Conservation (phyloP, 2,113 vertebrate species). For the Eurypyga helias region DNA sequence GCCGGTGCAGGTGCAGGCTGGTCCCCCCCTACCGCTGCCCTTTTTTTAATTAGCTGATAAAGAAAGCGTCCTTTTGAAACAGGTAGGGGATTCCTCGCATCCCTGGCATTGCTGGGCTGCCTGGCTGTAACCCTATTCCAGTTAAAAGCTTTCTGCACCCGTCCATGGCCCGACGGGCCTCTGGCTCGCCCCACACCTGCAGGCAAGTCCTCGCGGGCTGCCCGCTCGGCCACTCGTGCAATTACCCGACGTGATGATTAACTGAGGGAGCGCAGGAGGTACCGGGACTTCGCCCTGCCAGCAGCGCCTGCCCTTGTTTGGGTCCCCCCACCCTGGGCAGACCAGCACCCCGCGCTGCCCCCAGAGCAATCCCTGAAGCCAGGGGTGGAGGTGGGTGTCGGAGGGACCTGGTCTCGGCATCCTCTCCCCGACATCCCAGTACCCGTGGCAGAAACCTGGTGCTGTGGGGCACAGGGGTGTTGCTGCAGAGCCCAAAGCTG, state of each 20-base stretch:
- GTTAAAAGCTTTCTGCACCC: conserved; percentile 60
- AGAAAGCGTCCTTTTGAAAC: conserved; percentile 74
- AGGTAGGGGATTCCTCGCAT: conserved; percentile 59
- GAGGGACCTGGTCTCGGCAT: neutral
- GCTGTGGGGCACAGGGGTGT: neutral
- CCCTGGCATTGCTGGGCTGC: conserved; percentile 73
- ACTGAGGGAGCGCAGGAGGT: neutral
- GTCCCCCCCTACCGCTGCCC: neutral
- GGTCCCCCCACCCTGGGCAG: neutral
- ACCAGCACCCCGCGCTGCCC: neutral
- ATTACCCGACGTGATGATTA: conserved; percentile 68
- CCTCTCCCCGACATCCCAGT: accelerated
- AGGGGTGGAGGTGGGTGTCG: accelerated
- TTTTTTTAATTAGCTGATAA: conserved; percentile 66
- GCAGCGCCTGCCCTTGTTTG: neutral
- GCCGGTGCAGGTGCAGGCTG: neutral
- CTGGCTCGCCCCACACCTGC: conserved; percentile 47
- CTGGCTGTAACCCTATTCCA: conserved; percentile 72
- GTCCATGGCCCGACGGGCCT: neutral
- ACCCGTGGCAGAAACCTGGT: neutral
- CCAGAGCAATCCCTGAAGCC: neutral
- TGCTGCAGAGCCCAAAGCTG: neutral
- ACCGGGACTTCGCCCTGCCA: neutral
- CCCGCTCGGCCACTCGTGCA: neutral
- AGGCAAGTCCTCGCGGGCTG: neutral